Evolutionary conservation across 2,888 invertebrate species (phyloP).

Genomic region (Autographa pulchrina): DNA sequence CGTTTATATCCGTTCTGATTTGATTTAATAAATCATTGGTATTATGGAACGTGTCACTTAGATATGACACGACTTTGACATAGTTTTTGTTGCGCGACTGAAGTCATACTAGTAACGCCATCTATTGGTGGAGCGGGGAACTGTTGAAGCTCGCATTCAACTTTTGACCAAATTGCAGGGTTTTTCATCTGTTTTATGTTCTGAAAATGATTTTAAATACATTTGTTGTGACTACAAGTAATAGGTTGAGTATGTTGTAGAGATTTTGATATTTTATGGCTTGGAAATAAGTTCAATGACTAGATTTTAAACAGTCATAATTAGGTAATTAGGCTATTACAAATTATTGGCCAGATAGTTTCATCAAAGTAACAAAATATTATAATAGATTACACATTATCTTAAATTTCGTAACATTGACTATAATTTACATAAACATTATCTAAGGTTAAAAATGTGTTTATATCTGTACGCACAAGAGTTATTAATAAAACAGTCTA

Average conservation of each 20-base stretch:
- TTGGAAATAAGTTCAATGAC: neutral
- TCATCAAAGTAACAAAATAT: neutral
- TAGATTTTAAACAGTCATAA: neutral
- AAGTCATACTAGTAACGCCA: slow-evolving; percentile 71
- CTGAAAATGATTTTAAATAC: no score
- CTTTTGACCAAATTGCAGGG: slow-evolving; percentile 15
- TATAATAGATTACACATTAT: neutral
- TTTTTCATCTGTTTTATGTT: neutral
- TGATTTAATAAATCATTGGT: slow-evolving; percentile 72
- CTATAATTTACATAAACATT: neutral
- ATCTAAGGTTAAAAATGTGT: neutral
- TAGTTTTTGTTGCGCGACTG: slow-evolving; percentile 60
- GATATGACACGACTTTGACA: slow-evolving; percentile 80
- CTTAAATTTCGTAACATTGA: neutral
- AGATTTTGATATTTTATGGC: neutral
- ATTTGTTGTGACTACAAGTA: no score
- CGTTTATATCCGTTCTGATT: slow-evolving; percentile 72
- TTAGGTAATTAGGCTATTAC: no score
- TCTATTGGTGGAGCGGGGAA: slow-evolving; percentile 67
- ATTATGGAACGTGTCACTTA: slow-evolving; percentile 72
- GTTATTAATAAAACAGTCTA: neutral
- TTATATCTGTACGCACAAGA: neutral
- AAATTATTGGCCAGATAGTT: neutral
- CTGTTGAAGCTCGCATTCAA: slow-evolving; percentile 37
- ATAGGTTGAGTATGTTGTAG: neutral